These are phyloP conservation scores for Aspidiotus destructor DNA, from an alignment of 2,888 invertebrate genomes.

Conservation along the genomic window DNA sequence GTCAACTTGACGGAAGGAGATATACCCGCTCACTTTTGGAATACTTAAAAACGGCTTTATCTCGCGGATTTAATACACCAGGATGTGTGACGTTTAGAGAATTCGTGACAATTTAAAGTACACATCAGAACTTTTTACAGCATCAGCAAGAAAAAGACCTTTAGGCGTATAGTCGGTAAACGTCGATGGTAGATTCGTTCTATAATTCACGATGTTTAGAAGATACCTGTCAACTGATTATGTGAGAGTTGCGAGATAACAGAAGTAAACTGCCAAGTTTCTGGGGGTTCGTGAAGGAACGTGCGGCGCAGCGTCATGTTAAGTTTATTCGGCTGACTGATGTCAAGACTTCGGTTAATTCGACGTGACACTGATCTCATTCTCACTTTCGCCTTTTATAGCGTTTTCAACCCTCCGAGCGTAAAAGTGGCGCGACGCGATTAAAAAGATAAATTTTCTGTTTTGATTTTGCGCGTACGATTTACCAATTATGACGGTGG, in stretches of 20 bases:
- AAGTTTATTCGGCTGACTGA: conserved; percentile 28
- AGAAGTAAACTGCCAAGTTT: conserved; percentile 14
- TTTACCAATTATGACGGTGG: conserved; percentile 4
- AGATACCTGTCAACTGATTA: conserved; percentile 33
- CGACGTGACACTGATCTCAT: conserved; percentile 31
- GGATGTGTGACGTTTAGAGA: conserved; percentile 23
- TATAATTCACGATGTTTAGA: conserved; percentile 31
- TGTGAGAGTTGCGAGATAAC: conserved; percentile 19
- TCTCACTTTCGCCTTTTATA: conserved; percentile 31
- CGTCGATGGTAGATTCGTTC: conserved; percentile 29
- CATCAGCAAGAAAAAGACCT: conserved; percentile 23
- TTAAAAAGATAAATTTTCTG: conserved; percentile 26
- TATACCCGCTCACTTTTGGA: too few species aligned
- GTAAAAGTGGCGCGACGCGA: conserved; percentile 24
- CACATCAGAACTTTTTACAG: conserved; percentile 22
- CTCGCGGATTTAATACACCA: background rate
- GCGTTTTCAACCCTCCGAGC: conserved; percentile 28
- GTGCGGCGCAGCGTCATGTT: conserved; percentile 26
- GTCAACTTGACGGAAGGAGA: too few species aligned
- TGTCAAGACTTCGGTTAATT: conserved; percentile 31
- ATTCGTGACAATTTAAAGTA: conserved; percentile 30
- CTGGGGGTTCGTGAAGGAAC: conserved; percentile 18
- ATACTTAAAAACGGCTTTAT: background rate
- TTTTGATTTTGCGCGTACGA: conserved; percentile 26
- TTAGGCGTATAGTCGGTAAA: conserved; percentile 30